Conservation (phyloP, 1,140 invertebrate genomes). For the Drosophila willistoni region DNA sequence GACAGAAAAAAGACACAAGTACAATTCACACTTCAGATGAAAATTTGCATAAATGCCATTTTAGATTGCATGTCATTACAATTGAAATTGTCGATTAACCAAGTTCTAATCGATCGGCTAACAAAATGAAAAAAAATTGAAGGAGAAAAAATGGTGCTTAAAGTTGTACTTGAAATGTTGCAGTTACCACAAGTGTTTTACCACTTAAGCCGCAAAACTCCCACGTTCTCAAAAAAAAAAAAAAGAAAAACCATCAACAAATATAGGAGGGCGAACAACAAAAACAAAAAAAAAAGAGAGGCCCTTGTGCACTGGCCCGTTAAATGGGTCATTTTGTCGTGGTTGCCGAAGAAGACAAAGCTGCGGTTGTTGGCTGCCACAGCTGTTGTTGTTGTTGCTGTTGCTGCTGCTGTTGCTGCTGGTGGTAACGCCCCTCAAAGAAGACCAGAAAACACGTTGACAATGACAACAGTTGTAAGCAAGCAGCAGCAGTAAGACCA, state of each 20-base stretch:
- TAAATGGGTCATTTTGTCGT: constrained; percentile 70
- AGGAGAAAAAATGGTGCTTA: neutral
- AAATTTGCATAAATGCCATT: constrained; percentile 66
- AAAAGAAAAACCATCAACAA: constrained; percentile 23
- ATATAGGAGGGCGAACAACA: neutral
- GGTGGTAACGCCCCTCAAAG: constrained; percentile 69
- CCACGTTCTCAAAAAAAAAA: constrained; percentile 42
- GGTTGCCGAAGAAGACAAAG: constrained; percentile 59
- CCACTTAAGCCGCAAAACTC: constrained; percentile 28
- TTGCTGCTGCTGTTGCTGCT: constrained; percentile 45
- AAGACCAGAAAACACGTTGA: constrained; percentile 70
- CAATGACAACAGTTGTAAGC: constrained; percentile 78
- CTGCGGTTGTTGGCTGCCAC: constrained; percentile 50
- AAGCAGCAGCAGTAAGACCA: constrained; percentile 44
- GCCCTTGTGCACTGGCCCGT: constrained; percentile 68
- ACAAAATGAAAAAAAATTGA: neutral
- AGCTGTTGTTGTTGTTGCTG: constrained; percentile 29
- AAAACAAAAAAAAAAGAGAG: constrained; percentile 26
- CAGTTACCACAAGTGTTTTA: constrained; percentile 16
- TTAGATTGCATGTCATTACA: constrained; percentile 58
- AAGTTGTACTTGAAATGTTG: constrained; percentile 4
- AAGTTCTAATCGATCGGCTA: constrained; percentile 57
- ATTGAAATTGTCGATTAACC: constrained; percentile 41
- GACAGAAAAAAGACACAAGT: constrained; percentile 31
- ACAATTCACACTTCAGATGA: constrained; percentile 71